phyloP scores from a whole-genome alignment of 53 echinoderm and acorn worm genomes.

The Hippasteria phrygiana region DNA sequence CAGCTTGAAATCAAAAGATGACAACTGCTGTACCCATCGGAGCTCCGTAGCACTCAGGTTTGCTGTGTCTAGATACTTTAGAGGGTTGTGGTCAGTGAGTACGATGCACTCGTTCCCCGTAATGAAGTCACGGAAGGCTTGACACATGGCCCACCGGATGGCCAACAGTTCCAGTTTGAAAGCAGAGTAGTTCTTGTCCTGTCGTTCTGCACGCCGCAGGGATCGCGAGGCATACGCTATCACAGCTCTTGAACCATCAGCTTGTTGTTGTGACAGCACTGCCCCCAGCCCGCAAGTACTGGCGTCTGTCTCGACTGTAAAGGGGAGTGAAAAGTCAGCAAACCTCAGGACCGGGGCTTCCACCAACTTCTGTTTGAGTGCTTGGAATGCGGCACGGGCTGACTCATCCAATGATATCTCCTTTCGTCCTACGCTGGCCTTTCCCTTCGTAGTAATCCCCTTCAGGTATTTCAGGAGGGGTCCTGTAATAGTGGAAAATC shows the following conservation, averaged over 20 bases:
- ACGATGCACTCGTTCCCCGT: slow-evolving; percentile 1
- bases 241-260: background rate
- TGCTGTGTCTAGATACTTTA: slow-evolving; percentile 41
- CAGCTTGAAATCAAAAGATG: slow-evolving; percentile 20
- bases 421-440: background rate
- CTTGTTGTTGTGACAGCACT: slow-evolving; percentile 22
- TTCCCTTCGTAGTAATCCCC: background rate
- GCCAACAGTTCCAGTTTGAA: slow-evolving; percentile 63
- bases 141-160: slow-evolving; percentile 44
- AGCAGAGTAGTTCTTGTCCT: slow-evolving; percentile 48
- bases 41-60: slow-evolving; percentile 40
- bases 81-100: slow-evolving; percentile 56
- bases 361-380: slow-evolving; percentile 33
- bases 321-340: slow-evolving; percentile 52
- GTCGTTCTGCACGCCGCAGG: slow-evolving; percentile 43
- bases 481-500: slow-evolving; percentile 62
- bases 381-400: slow-evolving; percentile 29
- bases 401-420: background rate
- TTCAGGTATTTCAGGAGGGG: slow-evolving; percentile 46
- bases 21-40: slow-evolving; percentile 44
- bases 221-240: slow-evolving; percentile 48
- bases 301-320: slow-evolving; percentile 56
- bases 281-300: slow-evolving; percentile 45
- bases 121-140: slow-evolving; percentile 44
- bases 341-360: slow-evolving; percentile 55